These are phyloP conservation scores for Quiscalus mexicanus DNA, from an alignment of 2,113 vertebrate genomes.

Conservation along the genomic window DNA sequence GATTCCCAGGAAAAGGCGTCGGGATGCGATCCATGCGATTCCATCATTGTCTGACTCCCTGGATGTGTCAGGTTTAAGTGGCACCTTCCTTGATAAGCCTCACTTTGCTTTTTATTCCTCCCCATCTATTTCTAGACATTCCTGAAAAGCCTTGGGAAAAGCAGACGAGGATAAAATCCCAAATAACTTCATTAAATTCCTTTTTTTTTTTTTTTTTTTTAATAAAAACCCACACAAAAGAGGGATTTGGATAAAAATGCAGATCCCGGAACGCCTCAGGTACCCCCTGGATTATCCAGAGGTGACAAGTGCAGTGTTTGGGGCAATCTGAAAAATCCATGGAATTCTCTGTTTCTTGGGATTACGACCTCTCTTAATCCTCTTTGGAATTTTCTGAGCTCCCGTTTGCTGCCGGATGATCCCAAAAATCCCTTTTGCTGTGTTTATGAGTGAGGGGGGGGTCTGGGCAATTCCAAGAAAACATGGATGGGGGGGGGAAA, in stretches of 20 bases:
- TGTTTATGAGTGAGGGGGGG: background rate
- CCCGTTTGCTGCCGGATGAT: background rate
- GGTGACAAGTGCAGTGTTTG: background rate
- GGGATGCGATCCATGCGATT: background rate
- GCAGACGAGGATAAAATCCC: background rate
- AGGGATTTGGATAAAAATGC: accelerated
- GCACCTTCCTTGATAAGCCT: background rate
- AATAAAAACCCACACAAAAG: background rate
- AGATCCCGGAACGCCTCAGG: accelerated
- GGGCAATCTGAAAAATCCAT: accelerated
- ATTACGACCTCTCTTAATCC: background rate
- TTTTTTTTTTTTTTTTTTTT: background rate
- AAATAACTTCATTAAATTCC: background rate
- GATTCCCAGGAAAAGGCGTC: background rate
- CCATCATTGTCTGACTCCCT: background rate
- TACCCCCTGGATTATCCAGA: background rate
- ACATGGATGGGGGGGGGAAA: background rate
- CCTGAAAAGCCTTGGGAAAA: background rate
- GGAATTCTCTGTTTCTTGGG: background rate
- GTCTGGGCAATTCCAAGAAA: accelerated
- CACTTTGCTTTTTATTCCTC: background rate
- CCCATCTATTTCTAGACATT: background rate
- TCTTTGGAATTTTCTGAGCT: background rate
- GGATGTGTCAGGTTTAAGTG: background rate
- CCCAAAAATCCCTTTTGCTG: background rate